Evolutionary conservation across 1,140 invertebrate species (phyloP).

Genomic region (Zaprionus capensis): DNA sequence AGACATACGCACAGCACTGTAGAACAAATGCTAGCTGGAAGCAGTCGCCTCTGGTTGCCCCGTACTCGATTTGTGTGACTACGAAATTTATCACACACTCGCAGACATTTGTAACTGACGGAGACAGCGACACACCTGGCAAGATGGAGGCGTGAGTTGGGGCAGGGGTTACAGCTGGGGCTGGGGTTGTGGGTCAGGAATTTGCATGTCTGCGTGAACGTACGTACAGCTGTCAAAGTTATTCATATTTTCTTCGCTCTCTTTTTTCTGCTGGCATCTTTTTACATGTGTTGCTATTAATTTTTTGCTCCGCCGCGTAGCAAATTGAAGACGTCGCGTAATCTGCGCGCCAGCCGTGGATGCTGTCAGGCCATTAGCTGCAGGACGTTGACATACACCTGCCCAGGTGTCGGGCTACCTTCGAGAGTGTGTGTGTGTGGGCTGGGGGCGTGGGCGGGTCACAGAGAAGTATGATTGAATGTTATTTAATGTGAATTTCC

Average conservation of each 20-base stretch:
- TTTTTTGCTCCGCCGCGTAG: conserved; percentile 49
- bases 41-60: conserved; percentile 12
- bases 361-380: conserved; percentile 46
- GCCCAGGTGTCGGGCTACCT: conserved; percentile 32
- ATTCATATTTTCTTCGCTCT: conserved; percentile 67
- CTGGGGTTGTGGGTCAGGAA: not conserved
- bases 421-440: conserved; percentile 15
- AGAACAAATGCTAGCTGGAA: conserved; percentile 9
- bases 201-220: conserved; percentile 58
- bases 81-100: conserved; percentile 71
- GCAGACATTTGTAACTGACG: conserved; percentile 69
- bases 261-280: conserved; percentile 18
- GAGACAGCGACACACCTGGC: conserved; percentile 31
- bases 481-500: conserved; percentile 69
- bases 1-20: conserved; percentile 22
- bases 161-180: not conserved
- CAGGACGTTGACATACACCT: conserved; percentile 37
- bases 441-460: conserved; percentile 25
- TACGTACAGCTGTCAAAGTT: conserved; percentile 58
- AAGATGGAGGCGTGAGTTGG: not conserved
- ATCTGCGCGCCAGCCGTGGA: conserved; percentile 28
- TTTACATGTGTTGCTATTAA: conserved; percentile 65
- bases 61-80: conserved; percentile 30
- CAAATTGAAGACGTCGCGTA: conserved; percentile 48
- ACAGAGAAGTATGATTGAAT: conserved; percentile 63